Evolutionary conservation across 2,888 invertebrate species (phyloP), one percentile per base, ranked within the genome.

Genomic region (Tiphia femorata): DNA sequence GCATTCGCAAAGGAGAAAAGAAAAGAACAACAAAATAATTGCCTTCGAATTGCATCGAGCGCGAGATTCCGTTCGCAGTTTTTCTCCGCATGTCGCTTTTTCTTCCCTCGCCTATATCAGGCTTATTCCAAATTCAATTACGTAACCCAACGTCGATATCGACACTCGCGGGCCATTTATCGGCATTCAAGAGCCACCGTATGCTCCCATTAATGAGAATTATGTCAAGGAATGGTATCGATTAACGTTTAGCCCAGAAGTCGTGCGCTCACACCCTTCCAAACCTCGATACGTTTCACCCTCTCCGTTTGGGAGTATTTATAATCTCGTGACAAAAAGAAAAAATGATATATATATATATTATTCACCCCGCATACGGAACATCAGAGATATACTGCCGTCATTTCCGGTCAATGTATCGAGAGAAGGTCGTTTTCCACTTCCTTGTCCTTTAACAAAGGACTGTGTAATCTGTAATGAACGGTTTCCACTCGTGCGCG

Each of bases 81-180:
- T 56, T 42, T 37, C 41, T 44, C 48, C 25, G 40, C 20, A 42
- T 48, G 17, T 54, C 30, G 25, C 23, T 33, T 30, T 57, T 10
- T 21, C 29, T 29, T 6, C 8, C 7, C 2, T 10, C 23, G 12
- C 27, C 19, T 41, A 10, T 12, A 37, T 19, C 19, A 40, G 53
- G 60, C 61, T 68, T 67, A 64, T 56, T 66, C 20, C 52, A 49
- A 52, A 72, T 71, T 72, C 62, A 67, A 74, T 73, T 72, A 73
- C 55, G 51, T 41, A 50, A 46, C 17, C 43, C 29, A 48, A 30
- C 43, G 30, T 48, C 48, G 57, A 57, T 61, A 54, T 56, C 30
- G 19, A 20, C 38, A 30, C 43, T 17, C 27, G 25, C 29, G 16
- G n/a, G 49, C 5, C 46, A 50, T 55, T 64, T 62, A 66, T 60